These are phyloP conservation scores for Cossypha polioptera DNA, from an alignment of 2,797 vertebrate genomes.

Conservation along the genomic window DNA sequence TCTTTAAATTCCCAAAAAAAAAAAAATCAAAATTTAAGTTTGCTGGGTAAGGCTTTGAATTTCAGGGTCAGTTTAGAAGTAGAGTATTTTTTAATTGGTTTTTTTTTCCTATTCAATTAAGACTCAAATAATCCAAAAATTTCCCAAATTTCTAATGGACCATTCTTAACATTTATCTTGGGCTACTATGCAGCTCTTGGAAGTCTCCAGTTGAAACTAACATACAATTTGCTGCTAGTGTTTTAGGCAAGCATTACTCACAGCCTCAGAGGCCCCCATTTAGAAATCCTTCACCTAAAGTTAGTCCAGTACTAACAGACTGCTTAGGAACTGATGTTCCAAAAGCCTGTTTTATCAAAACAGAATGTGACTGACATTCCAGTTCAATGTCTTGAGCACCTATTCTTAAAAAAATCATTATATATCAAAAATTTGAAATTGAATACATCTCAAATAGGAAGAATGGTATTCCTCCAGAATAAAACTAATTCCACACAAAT, in stretches of 20 bases:
- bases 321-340: not conserved
- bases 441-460: not conserved
- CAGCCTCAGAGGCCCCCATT: not conserved
- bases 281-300: not conserved
- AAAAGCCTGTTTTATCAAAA: not conserved
- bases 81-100: not conserved
- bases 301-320: not conserved
- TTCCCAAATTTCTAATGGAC: not conserved
- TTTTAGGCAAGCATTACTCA: not conserved
- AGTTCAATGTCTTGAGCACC: not conserved
- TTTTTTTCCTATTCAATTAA: not conserved
- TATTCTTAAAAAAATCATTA: not conserved
- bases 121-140: not conserved
- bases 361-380: not conserved
- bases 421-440: not conserved
- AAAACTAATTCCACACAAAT: not conserved
- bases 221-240: not conserved
- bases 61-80: not conserved
- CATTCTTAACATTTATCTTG: not conserved
- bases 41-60: not conserved
- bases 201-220: not conserved
- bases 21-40: not conserved
- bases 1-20: slow-evolving; percentile 7
- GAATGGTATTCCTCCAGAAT: not conserved
- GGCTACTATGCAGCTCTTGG: not conserved